These are phyloP conservation scores for Spicauda simplicius DNA, from an alignment of 2,888 invertebrate species.

Conservation along the genomic window DNA sequence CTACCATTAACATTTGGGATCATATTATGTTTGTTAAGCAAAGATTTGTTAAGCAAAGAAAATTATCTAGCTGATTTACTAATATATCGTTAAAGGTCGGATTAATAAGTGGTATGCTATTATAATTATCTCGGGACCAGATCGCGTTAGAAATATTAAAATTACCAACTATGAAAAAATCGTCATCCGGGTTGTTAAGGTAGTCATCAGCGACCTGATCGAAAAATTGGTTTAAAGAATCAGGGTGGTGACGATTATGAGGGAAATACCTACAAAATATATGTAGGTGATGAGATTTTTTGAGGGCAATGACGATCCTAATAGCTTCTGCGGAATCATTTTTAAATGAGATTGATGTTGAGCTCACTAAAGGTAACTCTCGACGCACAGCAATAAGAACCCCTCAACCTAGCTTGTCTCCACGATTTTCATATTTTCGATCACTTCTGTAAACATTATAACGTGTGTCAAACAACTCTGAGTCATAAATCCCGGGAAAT, in stretches of 20 bases:
- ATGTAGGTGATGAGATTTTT: background rate
- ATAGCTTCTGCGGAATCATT: slow-evolving; percentile 2
- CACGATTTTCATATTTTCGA: slow-evolving; percentile 9
- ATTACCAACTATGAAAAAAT: slow-evolving; percentile 6
- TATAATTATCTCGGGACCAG: background rate
- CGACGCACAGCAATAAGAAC: too few species aligned
- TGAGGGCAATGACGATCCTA: background rate
- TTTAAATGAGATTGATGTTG: too few species aligned
- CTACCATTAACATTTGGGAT: background rate
- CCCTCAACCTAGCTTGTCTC: slow-evolving; percentile 10
- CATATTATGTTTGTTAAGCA: background rate
- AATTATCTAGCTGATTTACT: background rate
- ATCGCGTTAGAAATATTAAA: slow-evolving; percentile 14
- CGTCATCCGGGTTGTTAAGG: slow-evolving; percentile 2
- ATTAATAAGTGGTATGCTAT: background rate
- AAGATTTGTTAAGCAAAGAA: background rate
- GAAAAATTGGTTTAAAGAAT: slow-evolving; percentile 6
- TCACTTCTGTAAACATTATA: slow-evolving; percentile 21
- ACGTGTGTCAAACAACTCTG: slow-evolving; percentile 9
- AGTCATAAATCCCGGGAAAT: slow-evolving; percentile 16
- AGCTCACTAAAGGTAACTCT: background rate
- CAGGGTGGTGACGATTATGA: background rate
- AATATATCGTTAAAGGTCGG: background rate
- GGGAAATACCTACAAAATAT: slow-evolving; percentile 18
- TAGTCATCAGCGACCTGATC: background rate